Base-by-base conservation (phyloP, 2,888 invertebrate genomes). In the Chironomus tentans region DNA sequence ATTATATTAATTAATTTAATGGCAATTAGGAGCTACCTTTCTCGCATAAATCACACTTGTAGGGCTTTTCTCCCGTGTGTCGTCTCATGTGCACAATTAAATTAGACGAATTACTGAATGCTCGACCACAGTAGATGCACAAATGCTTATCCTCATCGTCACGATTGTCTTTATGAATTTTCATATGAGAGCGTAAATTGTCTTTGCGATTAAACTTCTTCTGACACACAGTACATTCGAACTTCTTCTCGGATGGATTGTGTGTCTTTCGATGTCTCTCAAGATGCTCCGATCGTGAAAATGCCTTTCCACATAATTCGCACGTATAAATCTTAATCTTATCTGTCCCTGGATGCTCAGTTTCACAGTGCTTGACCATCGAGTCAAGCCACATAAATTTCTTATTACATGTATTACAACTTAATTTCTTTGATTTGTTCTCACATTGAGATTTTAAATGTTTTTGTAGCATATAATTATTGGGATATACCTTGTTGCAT, bases 241-340 rank as follows among this genome's bases (percentile, higher is more conserved):
- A 88, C 69, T 84, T 83, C 78, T 87, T 87, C 74, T 85, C 85
- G 62, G 83, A 81, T 0, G 85, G 85, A 79, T 86, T 84, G 81
- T 91, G 90, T n/a, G 87, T 83, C 79, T 88, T 88, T 22, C 87
- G 86, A 81, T 91, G 91, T 72, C 89, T 86, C 0, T 87, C 87
- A 10, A 91, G 83, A 79, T 88, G 86, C 78, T 90, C 90, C 71
- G 88, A 87, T 82, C 90, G 89, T 81, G 79, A 85, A 82, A 91
- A 91, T 5, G 86, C 85, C 81, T 88, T 89, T 46, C 87, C 87
- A 79, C 91, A 91, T 4, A 87, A 87, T 46, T 87, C 86, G 80
- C 91, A 91, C 69, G 87, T 85, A 78, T 85, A 84, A 73, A 84
- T 84, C 61, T 83, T 82, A 7, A 83, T 82, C 76, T 82, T 81